phyloP scores from a whole-genome alignment of 1,140 invertebrate species.

The Adoxophyes honmai region DNA sequence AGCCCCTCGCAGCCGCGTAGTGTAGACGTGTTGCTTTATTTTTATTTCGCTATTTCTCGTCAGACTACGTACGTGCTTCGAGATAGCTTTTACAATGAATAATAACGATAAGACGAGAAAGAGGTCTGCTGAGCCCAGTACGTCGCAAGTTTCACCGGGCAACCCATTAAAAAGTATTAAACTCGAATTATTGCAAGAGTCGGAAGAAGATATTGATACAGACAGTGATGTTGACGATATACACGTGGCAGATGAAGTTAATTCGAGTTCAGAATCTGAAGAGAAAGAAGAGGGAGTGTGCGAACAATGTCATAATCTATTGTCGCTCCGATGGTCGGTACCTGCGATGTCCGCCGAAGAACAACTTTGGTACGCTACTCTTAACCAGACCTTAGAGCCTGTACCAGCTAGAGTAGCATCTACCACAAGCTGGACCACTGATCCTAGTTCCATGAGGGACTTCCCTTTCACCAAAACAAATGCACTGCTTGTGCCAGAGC shows the following conservation, averaged over 20 bases:
- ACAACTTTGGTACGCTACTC: not conserved
- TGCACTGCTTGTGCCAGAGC: not conserved
- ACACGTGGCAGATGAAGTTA: not conserved
- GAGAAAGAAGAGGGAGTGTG: not conserved
- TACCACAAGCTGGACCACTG: not conserved
- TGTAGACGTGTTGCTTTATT: not conserved
- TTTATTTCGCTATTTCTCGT: not conserved
- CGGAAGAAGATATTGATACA: not conserved
- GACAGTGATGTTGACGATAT: not conserved
- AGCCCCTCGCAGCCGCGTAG: not conserved
- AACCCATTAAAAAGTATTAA: not conserved
- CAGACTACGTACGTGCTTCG: not conserved
- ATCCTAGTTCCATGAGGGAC: not conserved
- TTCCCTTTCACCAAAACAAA: not conserved
- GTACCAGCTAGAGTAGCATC: not conserved
- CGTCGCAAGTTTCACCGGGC: not conserved
- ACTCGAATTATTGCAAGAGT: not conserved
- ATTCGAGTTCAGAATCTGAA: not conserved
- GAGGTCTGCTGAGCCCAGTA: not conserved
- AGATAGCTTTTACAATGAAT: not conserved
- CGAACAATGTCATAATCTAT: not conserved
- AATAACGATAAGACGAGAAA: not conserved
- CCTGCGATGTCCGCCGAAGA: not conserved
- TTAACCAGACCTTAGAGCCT: not conserved
- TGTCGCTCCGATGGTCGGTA: not conserved